Evolutionary conservation across 2,888 invertebrate genomes (phyloP).

Genomic region (Diaphora mendica): DNA sequence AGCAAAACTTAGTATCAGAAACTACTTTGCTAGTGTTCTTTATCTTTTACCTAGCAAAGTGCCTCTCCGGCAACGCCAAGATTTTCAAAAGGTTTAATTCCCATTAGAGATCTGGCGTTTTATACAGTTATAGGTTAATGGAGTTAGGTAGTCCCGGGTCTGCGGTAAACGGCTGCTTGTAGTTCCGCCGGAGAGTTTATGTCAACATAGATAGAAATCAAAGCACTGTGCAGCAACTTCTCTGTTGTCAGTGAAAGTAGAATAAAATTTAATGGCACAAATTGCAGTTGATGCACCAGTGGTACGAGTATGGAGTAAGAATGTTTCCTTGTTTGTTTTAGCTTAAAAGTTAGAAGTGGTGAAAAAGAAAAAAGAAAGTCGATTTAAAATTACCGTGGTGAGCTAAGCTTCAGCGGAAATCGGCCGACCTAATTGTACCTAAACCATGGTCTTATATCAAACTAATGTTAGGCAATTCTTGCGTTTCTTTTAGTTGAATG

Average conservation of each 20-base stretch:
- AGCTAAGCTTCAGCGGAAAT: neutral
- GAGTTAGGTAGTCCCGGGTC: conserved; percentile 43
- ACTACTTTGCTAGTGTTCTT: conserved; percentile 28
- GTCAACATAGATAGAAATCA: conserved; percentile 46
- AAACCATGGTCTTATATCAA: too few relatives aligned
- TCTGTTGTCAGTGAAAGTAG: conserved; percentile 32
- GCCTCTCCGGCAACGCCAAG: conserved; percentile 35
- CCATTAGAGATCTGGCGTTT: conserved; percentile 48
- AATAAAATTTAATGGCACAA: conserved; percentile 29
- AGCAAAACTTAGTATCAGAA: conserved; percentile 25
- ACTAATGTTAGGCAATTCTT: too few relatives aligned
- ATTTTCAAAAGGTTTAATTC: conserved; percentile 53
- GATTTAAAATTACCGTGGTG: neutral
- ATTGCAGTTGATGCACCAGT: conserved; percentile 9
- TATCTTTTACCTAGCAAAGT: conserved; percentile 39
- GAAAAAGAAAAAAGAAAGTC: neutral
- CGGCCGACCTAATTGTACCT: neutral
- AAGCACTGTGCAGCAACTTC: conserved; percentile 40
- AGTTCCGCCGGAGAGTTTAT: conserved; percentile 40
- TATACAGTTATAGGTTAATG: conserved; percentile 48
- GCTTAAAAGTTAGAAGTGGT: neutral
- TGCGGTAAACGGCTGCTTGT: conserved; percentile 43
- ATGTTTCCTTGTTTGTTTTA: neutral
- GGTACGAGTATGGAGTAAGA: neutral
- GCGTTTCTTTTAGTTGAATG: too few relatives aligned